phyloP scores from a whole-genome alignment of 2,888 invertebrate genomes.

The Oscheius sp. region DNA sequence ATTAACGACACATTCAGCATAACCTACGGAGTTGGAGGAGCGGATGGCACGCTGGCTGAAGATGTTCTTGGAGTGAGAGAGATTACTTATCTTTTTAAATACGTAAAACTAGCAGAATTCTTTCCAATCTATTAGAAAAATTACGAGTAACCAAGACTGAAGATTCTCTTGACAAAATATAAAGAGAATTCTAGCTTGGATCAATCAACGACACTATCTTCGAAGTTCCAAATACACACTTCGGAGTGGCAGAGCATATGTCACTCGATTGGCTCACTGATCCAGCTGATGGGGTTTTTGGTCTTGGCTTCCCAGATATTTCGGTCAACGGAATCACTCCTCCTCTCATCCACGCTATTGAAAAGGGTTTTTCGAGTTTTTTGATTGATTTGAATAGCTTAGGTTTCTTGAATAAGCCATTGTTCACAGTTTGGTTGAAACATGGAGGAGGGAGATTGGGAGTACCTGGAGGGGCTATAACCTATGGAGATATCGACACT shows the following conservation, averaged over 20 bases:
- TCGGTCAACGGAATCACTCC: slow-evolving; percentile 89
- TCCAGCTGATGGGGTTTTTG: slow-evolving; percentile 42
- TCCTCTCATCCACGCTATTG: slow-evolving; percentile 89
- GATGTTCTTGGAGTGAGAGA: slow-evolving; percentile 81
- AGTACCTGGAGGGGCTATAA: slow-evolving; percentile 39
- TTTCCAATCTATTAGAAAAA: no score
- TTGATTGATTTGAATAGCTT: not conserved
- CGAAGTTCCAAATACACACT: slow-evolving; percentile 49
- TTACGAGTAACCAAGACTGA: not conserved
- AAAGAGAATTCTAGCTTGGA: slow-evolving; percentile 39
- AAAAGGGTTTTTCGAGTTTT: slow-evolving; percentile 74
- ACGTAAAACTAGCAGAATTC: no score
- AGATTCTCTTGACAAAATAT: not conserved
- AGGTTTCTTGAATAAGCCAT: slow-evolving; percentile 34
- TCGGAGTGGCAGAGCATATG: slow-evolving; percentile 54
- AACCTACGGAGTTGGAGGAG: slow-evolving; percentile 87
- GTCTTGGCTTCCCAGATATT: slow-evolving; percentile 76
- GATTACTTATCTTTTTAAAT: no score
- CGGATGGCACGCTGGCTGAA: slow-evolving; percentile 90
- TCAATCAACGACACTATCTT: slow-evolving; percentile 38
- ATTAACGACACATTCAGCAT: slow-evolving; percentile 92
- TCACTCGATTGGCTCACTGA: slow-evolving; percentile 45
- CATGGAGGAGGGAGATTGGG: slow-evolving; percentile 29
- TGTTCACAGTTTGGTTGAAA: slow-evolving; percentile 44
- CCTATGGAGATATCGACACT: slow-evolving; percentile 62